phyloP scores from a whole-genome alignment of 2,888 invertebrate species.

The Eupithecia centaureata region DNA sequence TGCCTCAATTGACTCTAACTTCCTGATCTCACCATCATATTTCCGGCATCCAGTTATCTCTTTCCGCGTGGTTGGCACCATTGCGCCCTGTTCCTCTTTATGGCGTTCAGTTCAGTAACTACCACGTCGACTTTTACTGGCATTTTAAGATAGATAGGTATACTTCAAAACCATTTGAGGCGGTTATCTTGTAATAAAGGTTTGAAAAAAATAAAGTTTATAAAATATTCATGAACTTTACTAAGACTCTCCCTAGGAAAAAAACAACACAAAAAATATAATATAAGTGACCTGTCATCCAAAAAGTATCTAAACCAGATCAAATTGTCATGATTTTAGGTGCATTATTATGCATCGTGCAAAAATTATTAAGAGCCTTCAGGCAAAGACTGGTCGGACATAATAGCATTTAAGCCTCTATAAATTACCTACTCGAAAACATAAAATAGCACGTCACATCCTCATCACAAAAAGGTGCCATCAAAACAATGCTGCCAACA shows the following conservation, averaged over 20 bases:
- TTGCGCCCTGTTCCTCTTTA: constrained; percentile 53
- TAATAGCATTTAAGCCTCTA: constrained; percentile 13
- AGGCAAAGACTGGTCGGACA: constrained; percentile 11
- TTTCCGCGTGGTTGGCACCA: constrained; percentile 64
- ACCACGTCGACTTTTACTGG: constrained; percentile 55
- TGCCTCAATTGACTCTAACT: constrained; percentile 27
- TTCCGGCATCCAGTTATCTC: constrained; percentile 42
- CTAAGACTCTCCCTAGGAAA: neutral
- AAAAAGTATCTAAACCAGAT: neutral
- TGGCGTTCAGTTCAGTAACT: constrained; percentile 53
- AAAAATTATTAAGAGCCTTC: neutral
- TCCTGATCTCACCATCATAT: constrained; percentile 44
- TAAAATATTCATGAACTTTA: neutral
- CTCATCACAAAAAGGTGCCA: constrained; percentile 42
- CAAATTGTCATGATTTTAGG: neutral
- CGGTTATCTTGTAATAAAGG: neutral
- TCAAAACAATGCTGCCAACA: constrained; percentile 47
- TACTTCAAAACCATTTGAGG: neutral
- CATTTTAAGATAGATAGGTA: constrained; percentile 18
- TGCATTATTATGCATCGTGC: too few relatives aligned
- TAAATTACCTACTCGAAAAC: constrained; percentile 25
- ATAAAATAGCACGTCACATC: constrained; percentile 44
- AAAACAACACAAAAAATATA: neutral
- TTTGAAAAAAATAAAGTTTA: neutral
- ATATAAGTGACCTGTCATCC: neutral